Conservation (phyloP, 2,113 vertebrate genomes). For the Cochlearius cochlearius region DNA sequence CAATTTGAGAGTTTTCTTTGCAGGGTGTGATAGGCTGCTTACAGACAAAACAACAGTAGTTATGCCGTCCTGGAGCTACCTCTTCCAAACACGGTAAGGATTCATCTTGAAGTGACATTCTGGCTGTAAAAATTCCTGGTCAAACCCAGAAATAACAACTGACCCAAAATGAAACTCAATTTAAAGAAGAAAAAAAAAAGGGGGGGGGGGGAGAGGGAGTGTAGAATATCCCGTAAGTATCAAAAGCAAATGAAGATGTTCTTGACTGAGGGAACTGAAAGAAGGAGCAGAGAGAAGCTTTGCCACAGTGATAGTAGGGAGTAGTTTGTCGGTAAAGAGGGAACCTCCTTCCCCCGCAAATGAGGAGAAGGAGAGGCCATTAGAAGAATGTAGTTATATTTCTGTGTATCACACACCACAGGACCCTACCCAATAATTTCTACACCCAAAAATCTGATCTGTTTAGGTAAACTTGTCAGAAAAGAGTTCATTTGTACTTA, state of each 20-base stretch:
- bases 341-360: not conserved
- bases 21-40: not conserved
- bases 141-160: not conserved
- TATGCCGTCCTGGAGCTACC: not conserved
- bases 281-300: not conserved
- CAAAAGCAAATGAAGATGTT: not conserved
- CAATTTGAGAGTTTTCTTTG: not conserved
- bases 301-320: not conserved
- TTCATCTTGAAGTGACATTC: not conserved
- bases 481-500: not conserved
- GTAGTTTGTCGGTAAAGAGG: not conserved
- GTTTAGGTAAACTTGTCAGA: not conserved
- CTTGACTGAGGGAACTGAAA: not conserved
- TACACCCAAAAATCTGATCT: not conserved
- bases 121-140: not conserved
- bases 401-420: not conserved
- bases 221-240: not conserved
- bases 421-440: not conserved
- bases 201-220: fast-evolving
- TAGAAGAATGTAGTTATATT: not conserved
- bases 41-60: not conserved
- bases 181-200: not conserved
- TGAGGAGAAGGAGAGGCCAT: not conserved
- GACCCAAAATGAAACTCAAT: not conserved
- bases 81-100: not conserved